Evolutionary conservation across 2,797 vertebrate species (phyloP).

Genomic region (Coreius guichenoti): DNA sequence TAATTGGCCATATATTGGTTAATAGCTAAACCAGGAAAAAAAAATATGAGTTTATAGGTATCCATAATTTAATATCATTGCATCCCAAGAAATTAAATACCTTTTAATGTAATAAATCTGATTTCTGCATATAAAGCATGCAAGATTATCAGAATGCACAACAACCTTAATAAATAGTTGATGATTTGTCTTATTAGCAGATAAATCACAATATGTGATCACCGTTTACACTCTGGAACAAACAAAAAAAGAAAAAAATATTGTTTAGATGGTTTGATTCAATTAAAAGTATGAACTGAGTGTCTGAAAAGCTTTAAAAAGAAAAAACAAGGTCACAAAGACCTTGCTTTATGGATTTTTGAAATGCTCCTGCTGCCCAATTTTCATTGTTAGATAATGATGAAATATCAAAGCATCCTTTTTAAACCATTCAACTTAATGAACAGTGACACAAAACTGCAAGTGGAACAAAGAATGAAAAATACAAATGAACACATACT

Average conservation of each 20-base stretch:
- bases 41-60: not conserved
- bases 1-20: not conserved
- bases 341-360: slow-evolving; percentile 11
- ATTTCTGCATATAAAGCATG: not conserved
- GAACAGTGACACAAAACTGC: slow-evolving; percentile 30
- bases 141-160: not conserved
- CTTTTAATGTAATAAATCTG: not conserved
- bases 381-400: slow-evolving; percentile 7
- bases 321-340: slow-evolving; percentile 14
- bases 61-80: not conserved
- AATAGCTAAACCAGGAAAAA: not conserved
- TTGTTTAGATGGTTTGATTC: not conserved
- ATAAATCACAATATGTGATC: not conserved
- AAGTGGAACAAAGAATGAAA: slow-evolving; percentile 25
- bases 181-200: not conserved
- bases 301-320: not conserved
- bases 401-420: slow-evolving; percentile 26
- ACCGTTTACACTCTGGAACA: not conserved
- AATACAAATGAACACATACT: slow-evolving; percentile 27
- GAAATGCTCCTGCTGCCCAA: not conserved
- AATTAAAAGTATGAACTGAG: not conserved
- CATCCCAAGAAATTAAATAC: not conserved
- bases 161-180: not conserved
- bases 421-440: slow-evolving; percentile 19
- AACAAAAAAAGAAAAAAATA: not conserved